Conservation (phyloP, 2,113 vertebrate genomes). For the Hepsetus odoe region DNA sequence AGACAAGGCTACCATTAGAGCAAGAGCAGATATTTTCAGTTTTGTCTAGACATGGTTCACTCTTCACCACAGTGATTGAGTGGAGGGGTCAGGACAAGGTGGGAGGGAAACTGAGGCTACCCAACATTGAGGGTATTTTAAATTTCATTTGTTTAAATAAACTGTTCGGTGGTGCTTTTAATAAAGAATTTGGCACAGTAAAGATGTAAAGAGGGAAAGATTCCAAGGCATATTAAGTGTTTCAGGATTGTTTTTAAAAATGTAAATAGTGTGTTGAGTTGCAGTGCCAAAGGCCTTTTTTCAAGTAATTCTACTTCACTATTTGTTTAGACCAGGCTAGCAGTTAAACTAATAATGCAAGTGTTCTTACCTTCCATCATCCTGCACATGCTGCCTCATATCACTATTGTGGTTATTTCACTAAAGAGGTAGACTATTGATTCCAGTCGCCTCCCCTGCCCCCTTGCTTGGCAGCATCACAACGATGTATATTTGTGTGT, state of each 20-base stretch:
- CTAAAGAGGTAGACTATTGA: not conserved
- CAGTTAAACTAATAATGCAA: not conserved
- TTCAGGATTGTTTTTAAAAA: slow-evolving; percentile 8
- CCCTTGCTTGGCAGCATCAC: slow-evolving; percentile 1
- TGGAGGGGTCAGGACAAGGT: slow-evolving; percentile 51
- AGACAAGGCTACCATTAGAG: slow-evolving; percentile 66
- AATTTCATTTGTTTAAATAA: not conserved
- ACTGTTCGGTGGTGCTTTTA: not conserved
- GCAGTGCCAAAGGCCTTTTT: not conserved
- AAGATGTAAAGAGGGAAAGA: not conserved
- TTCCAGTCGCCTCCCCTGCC: no score
- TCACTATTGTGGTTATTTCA: not conserved
- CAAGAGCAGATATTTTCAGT: slow-evolving; percentile 65
- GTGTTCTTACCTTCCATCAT: not conserved
- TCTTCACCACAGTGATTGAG: slow-evolving; percentile 49
- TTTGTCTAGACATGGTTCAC: slow-evolving; percentile 63
- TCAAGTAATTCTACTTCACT: slow-evolving; percentile 6
- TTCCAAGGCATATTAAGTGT: slow-evolving; percentile 23
- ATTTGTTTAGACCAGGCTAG: not conserved
- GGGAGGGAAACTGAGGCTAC: slow-evolving; percentile 40
- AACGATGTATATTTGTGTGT: not conserved
- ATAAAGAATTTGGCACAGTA: not conserved
- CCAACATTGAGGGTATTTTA: not conserved
- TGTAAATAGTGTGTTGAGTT: slow-evolving; percentile 8
- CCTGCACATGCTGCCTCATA: not conserved